Percentiles rank a stretch among this genome's conserved stretches.
phyloP scores from a whole-genome alignment of 2,888 invertebrate genomes.

The Acanthopleura granulata region DNA sequence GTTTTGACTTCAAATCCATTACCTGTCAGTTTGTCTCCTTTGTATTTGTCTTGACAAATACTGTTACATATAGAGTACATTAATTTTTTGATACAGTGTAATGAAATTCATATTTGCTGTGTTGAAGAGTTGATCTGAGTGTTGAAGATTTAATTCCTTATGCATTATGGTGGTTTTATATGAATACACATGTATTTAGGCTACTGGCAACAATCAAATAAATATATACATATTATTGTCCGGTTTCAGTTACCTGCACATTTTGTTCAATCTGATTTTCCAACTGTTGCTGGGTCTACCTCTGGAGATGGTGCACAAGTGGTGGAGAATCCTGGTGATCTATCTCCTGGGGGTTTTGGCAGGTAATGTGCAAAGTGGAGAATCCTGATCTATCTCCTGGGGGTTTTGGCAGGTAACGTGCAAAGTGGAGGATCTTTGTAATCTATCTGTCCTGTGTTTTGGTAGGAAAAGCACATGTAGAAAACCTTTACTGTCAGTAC shows the following conservation, averaged over 20 bases:
- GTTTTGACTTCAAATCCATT: no score
- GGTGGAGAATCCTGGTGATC: conserved; percentile 85
- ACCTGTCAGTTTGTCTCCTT: no score
- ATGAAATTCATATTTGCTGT: no score
- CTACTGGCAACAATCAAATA: no score
- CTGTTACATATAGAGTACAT: no score
- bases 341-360: conserved; percentile 70
- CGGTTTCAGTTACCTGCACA: conserved; percentile 81
- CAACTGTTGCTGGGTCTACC: conserved; percentile 94
- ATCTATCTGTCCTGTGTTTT: conserved; percentile 71
- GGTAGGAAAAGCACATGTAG: conserved; percentile 75
- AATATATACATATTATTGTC: no score
- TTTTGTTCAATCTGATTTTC: conserved; percentile 90
- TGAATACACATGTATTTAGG: no score
- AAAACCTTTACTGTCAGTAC: conserved; percentile 76
- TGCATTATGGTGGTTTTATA: no score
- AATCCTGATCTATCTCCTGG: conserved; percentile 75
- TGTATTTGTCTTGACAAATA: no score
- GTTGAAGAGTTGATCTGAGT: no score
- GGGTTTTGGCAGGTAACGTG: conserved; percentile 67
- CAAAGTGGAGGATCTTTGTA: conserved; percentile 83
- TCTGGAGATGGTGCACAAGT: conserved; percentile 95
- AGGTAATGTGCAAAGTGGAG: conserved; percentile 78
- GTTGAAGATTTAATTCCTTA: no score
- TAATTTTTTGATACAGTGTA: no score